Base-by-base conservation (phyloP, 2,888 invertebrate species). In the Xanthorhoe spadicearia region DNA sequence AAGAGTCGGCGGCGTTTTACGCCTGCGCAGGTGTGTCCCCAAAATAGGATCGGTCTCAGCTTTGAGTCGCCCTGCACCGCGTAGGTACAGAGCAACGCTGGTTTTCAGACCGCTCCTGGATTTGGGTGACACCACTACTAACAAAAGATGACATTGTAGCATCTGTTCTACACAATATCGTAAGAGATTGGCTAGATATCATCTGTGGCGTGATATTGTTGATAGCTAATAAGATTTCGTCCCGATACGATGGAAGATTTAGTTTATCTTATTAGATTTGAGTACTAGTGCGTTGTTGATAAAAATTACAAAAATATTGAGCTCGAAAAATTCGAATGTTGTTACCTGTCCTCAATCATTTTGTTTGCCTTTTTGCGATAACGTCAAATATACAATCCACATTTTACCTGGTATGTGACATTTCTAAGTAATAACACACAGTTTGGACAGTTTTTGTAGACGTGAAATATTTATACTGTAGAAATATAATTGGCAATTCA, bases 81-180 rank as follows among this genome's bases (percentile, higher is more conserved):
- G n/a, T n/a, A n/a, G n/a, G n/a, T n/a, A n/a, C n/a, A n/a, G n/a
- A n/a, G n/a, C n/a, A n/a, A n/a, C n/a, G n/a, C n/a, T n/a, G n/a
- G n/a, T n/a, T n/a, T n/a, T n/a, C n/a, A n/a, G n/a, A n/a, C n/a
- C n/a, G n/a, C n/a, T n/a, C n/a, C n/a, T n/a, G n/a, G n/a, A n/a
- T n/a, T n/a, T n/a, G n/a, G n/a, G n/a, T n/a, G n/a, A n/a, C n/a
- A n/a, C n/a, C n/a, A n/a, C n/a, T n/a, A n/a, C n/a, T n/a, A n/a
- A n/a, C n/a, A n/a, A n/a, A n/a, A n/a, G n/a, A n/a, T 68, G 74
- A 76, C 70, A 74, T 73, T 64, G 78, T 64, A 77, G 72, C 83
- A 83, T 79, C 79, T 46, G 62, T n/a, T n/a, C 18, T 46, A 53
- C 35, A 43, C 18, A 51, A 59, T 4, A 57, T 61, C 69, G 73